Percentiles rank a stretch among this genome's conserved stretches.
Evolutionary conservation across 1,140 invertebrate genomes (phyloP).

Genomic region (Bombus cullumanus): DNA sequence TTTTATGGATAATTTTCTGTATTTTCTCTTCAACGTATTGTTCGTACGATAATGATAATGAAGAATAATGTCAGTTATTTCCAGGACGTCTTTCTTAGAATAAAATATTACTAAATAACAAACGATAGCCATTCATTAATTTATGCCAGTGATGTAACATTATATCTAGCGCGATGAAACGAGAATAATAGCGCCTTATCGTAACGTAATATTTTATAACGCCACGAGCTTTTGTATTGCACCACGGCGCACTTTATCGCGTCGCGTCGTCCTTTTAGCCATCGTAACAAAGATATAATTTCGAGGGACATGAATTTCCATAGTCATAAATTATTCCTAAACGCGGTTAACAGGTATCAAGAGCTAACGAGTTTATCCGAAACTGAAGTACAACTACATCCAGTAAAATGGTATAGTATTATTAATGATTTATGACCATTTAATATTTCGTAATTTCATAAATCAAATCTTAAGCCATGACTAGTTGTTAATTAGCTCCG

Average conservation of each 20-base stretch:
- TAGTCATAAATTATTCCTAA: constrained; percentile 10
- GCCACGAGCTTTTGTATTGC: not conserved
- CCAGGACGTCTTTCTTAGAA: no score
- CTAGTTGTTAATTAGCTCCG: not conserved
- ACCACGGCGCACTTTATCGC: not conserved
- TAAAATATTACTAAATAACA: not conserved
- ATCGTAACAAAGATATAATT: constrained; percentile 23
- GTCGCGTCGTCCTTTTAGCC: not conserved
- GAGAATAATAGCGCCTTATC: constrained; percentile 16
- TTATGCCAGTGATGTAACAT: constrained; percentile 9
- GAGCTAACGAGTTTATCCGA: constrained; percentile 10
- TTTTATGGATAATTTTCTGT: not conserved
- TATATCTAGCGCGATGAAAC: not conserved
- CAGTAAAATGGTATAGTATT: not conserved
- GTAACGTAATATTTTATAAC: constrained; percentile 22
- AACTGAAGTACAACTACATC: not conserved
- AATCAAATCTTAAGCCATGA: not conserved
- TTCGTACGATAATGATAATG: not conserved
- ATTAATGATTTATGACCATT: not conserved
- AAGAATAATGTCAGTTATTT: not conserved
- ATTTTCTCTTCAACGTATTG: not conserved
- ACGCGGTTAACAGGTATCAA: not conserved
- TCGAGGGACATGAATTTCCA: not conserved
- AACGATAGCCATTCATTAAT: constrained; percentile 10
- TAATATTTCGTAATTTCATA: constrained; percentile 6